Conservation (phyloP, 2,888 invertebrate species). For the Nephrotoma flavescens region DNA sequence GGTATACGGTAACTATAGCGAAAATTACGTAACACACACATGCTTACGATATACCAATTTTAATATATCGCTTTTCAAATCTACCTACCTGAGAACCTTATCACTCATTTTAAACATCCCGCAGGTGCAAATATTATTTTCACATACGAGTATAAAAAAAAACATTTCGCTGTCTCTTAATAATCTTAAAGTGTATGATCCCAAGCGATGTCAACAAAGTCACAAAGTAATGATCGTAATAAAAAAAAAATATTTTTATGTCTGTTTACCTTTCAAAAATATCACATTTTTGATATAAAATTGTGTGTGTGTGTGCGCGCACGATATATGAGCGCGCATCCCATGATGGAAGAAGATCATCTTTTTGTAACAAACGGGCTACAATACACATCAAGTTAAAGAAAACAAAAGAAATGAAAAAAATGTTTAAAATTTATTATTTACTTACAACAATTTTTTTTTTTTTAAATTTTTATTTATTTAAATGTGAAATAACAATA, state of each 20-base stretch:
- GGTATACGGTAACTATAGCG: too few species aligned
- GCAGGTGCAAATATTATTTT: not conserved
- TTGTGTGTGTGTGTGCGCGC: not conserved
- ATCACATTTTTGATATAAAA: not conserved
- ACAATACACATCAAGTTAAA: not conserved
- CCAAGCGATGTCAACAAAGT: not conserved
- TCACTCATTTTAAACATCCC: not conserved
- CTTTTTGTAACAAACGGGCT: not conserved
- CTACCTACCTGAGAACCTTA: not conserved
- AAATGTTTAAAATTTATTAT: not conserved
- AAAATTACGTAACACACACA: too few species aligned
- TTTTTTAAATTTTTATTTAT: not conserved
- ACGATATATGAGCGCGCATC: not conserved
- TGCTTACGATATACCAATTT: too few species aligned
- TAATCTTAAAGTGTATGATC: not conserved
- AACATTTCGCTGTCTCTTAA: not conserved
- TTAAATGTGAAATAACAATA: not conserved
- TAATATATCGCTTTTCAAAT: not conserved
- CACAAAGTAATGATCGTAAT: not conserved
- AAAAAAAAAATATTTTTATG: not conserved
- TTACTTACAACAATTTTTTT: not conserved
- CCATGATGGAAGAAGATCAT: not conserved
- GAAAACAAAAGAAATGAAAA: not conserved
- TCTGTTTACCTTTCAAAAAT: not conserved
- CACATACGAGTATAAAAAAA: not conserved